Evolutionary conservation across 1,140 invertebrate genomes (phyloP).

Genomic region (Drosophila nasuta): DNA sequence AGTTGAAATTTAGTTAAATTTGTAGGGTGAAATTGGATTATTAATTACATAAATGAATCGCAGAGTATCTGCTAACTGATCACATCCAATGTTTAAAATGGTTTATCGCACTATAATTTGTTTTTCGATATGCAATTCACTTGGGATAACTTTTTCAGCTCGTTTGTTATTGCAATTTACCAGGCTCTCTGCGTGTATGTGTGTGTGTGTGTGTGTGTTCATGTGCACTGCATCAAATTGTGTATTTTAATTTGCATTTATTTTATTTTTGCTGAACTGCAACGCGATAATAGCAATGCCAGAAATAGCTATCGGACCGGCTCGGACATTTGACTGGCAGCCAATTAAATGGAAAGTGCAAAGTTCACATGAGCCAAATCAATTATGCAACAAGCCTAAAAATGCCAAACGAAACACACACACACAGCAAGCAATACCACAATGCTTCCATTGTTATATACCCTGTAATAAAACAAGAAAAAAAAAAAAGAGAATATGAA

Average conservation of each 20-base stretch:
- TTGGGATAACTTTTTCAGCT: slow-evolving; percentile 21
- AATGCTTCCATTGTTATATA: slow-evolving; percentile 2
- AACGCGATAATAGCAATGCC: slow-evolving; percentile 45
- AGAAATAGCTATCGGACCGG: slow-evolving; percentile 22
- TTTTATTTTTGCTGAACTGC: slow-evolving; percentile 29
- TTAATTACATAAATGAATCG: too few species aligned
- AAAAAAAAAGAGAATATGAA: background rate
- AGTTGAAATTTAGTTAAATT: too few species aligned
- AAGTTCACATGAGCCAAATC: slow-evolving; percentile 34
- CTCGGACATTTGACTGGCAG: slow-evolving; percentile 65
- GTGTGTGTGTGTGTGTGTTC: background rate
- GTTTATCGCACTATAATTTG: background rate
- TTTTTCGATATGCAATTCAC: slow-evolving; percentile 21
- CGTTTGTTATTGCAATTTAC: slow-evolving; percentile 11
- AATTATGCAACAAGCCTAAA: slow-evolving; percentile 40
- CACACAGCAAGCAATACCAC: background rate
- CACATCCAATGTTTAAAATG: too few species aligned
- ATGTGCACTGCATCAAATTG: slow-evolving; percentile 23
- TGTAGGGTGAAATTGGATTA: too few species aligned
- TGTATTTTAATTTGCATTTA: slow-evolving; percentile 42
- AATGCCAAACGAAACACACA: slow-evolving; percentile 4
- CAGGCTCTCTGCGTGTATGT: background rate
- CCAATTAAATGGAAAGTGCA: slow-evolving; percentile 56
- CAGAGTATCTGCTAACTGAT: too few species aligned
- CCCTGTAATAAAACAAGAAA: background rate